Evolutionary conservation across 2,113 vertebrate genomes (phyloP).

Genomic region (Lophius piscatorius): DNA sequence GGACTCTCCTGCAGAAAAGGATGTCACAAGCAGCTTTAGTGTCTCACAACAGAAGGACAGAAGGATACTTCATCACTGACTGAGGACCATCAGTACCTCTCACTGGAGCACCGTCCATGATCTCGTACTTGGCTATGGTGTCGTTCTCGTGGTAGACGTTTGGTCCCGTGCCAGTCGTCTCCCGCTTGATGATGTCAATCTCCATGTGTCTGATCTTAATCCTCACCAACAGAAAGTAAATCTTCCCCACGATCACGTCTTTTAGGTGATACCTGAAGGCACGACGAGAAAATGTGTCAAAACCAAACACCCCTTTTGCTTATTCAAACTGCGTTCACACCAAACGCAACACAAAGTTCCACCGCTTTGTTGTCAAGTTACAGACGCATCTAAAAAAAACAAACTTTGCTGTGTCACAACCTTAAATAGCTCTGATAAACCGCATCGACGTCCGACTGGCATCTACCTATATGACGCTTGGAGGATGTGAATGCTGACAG

Average conservation of each 20-base stretch:
- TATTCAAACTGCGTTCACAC: too few relatives aligned
- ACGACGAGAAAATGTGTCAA: not conserved
- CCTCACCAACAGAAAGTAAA: slow-evolving; percentile 93
- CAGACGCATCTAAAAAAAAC: too few relatives aligned
- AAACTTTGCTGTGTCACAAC: too few relatives aligned
- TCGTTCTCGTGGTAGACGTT: slow-evolving; percentile 93
- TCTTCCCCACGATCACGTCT: slow-evolving; percentile 95
- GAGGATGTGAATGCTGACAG: too few relatives aligned
- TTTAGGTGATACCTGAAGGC: slow-evolving; percentile 88
- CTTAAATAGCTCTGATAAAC: too few relatives aligned
- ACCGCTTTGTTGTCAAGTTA: too few relatives aligned
- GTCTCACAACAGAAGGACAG: not conserved
- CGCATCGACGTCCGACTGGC: too few relatives aligned
- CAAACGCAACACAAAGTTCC: too few relatives aligned
- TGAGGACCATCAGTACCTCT: slow-evolving; percentile 78
- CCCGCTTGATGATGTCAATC: slow-evolving; percentile 93
- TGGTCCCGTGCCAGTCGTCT: slow-evolving; percentile 89
- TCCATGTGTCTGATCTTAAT: slow-evolving; percentile 96
- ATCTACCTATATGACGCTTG: too few relatives aligned
- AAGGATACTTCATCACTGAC: not conserved
- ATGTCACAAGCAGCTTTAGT: not conserved
- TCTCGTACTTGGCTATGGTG: slow-evolving; percentile 93
- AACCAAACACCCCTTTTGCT: not conserved
- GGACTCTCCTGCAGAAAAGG: slow-evolving; percentile 85
- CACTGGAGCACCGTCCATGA: slow-evolving; percentile 96